Evolutionary conservation across 2,888 invertebrate species (phyloP), one percentile per base, ranked within the genome.

Genomic region (Drosophila maculinotata): DNA sequence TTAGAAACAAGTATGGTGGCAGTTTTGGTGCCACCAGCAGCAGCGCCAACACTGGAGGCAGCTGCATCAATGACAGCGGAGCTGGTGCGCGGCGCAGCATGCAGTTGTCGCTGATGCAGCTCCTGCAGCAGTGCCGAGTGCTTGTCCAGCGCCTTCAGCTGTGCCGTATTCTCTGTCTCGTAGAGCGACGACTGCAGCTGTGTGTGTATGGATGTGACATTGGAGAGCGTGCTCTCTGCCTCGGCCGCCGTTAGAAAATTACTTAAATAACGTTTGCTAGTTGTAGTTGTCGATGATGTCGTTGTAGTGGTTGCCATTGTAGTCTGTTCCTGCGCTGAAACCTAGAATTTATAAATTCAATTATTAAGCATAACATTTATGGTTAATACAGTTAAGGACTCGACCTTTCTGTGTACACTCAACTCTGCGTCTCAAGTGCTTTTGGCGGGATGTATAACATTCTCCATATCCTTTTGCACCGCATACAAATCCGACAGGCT

Each of bases 401-500:
- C 51, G 67, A 91, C 91, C 89, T 89, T 90, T 80, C 88, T 89
- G 62, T 84, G 79, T 79, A 74, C 82, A 73, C 75, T 80, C 48
- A 82, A 73, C 79, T 91, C 90, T 90, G 89, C 73, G 86, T 91
- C 91, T 91, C 91, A 91, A 91, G 91, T 91, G 73, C 91, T 91
- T 81, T 91, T 91, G 65, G 89, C 75, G 25, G 89, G 88, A 77
- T 91, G 91, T 71, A 92, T 88, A 65, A 91, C 78, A 79, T 89
- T 90, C 66, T 92, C 92, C 91, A 92, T 91, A 89, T 92, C 92
- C 79, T 91, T 92, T 79, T 92, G 92, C 63, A 92, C 90, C 49
- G 73, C 87, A 63, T 90, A 88, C 42, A 92, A 58, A 52, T 92
- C 91, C n/a, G 89, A 82, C 45, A 92, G 70, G 47, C 90, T 89